Evolutionary conservation across 2,888 invertebrate genomes (phyloP), one percentile per base, ranked within the genome.

Genomic region (Pyrrhia umbra): DNA sequence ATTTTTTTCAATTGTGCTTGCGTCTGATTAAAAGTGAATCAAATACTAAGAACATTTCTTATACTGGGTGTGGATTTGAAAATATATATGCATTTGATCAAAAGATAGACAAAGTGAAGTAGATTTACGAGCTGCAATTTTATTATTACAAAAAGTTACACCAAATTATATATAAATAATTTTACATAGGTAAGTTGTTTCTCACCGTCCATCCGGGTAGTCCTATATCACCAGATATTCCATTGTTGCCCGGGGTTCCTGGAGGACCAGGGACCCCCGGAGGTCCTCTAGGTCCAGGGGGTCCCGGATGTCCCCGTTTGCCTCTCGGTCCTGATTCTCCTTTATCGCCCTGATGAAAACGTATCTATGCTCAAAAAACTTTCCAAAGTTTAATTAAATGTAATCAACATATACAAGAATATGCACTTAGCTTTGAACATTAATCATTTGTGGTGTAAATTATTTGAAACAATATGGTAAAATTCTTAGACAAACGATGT

Each of bases 141-240:
- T 2, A 23, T 15, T 15, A 8, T 4, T 21, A 42, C 34, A 65
- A n/a, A n/a, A n/a, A n/a, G n/a, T n/a, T n/a, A n/a, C n/a, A n/a
- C n/a, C n/a, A n/a, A n/a, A n/a, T n/a, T n/a, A n/a, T n/a, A n/a
- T n/a, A n/a, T n/a, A n/a, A n/a, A n/a, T n/a, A n/a, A n/a, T n/a
- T n/a, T n/a, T n/a, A n/a, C n/a, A n/a, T n/a, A n/a, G n/a, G n/a
- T n/a, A 40, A 8, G 15, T 20, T 50, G 8, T 45, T 46, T 30
- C 88, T 89, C 80, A 95, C 96, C 95, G 96, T 97, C 97, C 96
- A 97, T 96, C 98, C 98, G 10, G 97, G 97, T 69, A 97, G 90
- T 63, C 97, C 97, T 80, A 97, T 97, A 87, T 98, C 97, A 55
- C 98, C 97, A 40, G 96, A 95, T 61, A 93, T 91, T 51, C 97